These are phyloP conservation scores for Hetaerina americana DNA, from an alignment of 1,140 invertebrate genomes.

Conservation along the genomic window DNA sequence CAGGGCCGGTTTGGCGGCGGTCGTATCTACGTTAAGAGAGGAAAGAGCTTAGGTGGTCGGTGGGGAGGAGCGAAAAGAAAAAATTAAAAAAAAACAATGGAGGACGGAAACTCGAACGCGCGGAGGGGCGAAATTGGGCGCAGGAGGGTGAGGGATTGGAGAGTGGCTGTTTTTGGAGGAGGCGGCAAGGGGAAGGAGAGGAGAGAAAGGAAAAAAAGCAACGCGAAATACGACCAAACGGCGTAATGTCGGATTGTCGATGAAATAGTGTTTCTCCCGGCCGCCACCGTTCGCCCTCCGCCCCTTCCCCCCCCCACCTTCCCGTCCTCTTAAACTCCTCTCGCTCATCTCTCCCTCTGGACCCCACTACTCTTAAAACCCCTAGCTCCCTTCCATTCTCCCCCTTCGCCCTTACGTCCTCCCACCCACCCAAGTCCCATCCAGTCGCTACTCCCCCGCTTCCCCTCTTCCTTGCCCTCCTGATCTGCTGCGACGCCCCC, in stretches of 20 bases:
- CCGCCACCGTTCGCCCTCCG: background rate
- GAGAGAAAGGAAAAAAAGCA: conserved; percentile 4
- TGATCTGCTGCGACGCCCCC: no score
- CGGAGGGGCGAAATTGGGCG: no score
- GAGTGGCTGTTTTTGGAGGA: no score
- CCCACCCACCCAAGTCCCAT: background rate
- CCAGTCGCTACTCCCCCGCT: no score
- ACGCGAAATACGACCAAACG: background rate
- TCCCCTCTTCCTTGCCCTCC: no score
- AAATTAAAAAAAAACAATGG: no score
- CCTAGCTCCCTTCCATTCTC: background rate
- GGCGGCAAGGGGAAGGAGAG: background rate
- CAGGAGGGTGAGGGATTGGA: no score
- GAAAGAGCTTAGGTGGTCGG: background rate
- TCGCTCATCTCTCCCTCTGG: background rate
- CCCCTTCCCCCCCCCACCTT: background rate
- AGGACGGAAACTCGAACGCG: no score
- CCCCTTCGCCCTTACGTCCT: background rate
- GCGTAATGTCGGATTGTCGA: conserved; percentile 1
- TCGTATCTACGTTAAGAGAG: no score
- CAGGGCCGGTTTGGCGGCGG: no score
- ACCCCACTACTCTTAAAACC: no score
- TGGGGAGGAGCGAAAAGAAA: background rate
- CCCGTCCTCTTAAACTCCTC: background rate
- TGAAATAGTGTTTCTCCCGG: background rate